phyloP scores from a whole-genome alignment of 2,797 vertebrate genomes.

The Fratercula arctica region DNA sequence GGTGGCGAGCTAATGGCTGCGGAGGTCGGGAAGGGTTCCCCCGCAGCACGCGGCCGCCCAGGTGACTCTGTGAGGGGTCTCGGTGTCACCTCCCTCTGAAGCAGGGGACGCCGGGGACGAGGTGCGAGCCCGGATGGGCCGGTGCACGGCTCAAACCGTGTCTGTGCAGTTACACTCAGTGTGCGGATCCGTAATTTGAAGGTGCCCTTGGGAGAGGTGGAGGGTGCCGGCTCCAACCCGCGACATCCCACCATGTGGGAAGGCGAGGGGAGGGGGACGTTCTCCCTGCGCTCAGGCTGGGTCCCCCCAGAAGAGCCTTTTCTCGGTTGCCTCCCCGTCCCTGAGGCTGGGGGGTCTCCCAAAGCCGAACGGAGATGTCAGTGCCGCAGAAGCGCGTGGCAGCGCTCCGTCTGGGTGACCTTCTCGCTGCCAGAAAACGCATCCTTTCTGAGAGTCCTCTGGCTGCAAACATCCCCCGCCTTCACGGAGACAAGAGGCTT shows the following conservation, averaged over 20 bases:
- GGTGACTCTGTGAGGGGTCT: neutral
- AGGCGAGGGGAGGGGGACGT: neutral
- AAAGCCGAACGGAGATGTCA: neutral
- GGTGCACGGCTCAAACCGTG: rapidly evolving
- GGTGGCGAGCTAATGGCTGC: neutral
- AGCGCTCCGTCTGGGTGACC: conserved; percentile 43
- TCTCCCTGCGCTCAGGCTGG: neutral
- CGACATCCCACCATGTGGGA: neutral
- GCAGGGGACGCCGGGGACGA: no score
- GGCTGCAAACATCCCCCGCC: conserved; percentile 24
- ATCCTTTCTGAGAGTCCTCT: conserved; percentile 37
- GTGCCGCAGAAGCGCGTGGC: neutral
- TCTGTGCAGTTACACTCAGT: rapidly evolving
- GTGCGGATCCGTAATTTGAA: rapidly evolving
- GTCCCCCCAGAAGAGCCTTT: neutral
- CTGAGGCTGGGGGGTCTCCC: neutral
- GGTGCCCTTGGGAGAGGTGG: neutral
- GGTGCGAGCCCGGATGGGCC: neutral
- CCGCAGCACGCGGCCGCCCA: rapidly evolving
- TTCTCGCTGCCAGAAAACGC: conserved; percentile 64
- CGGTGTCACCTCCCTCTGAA: neutral
- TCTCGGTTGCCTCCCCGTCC: neutral
- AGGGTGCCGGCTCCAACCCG: rapidly evolving
- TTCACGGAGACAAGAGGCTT: conserved; percentile 59
- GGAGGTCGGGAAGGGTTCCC: neutral